Evolutionary conservation across 2,797 vertebrate genomes (phyloP).

Genomic region (Hozukius guyotensis): DNA sequence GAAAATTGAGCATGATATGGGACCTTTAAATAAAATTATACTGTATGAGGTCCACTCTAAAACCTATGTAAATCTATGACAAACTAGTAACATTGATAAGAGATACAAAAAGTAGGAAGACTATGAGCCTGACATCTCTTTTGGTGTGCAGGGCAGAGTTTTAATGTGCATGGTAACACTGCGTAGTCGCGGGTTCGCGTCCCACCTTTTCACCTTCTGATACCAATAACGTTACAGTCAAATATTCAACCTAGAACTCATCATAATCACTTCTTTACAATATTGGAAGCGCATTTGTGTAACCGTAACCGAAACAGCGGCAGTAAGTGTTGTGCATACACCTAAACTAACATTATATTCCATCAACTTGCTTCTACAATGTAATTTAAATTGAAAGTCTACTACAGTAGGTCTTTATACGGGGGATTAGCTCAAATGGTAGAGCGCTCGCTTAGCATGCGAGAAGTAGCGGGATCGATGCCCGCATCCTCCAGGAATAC

Average conservation of each 20-base stretch:
- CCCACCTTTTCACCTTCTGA: neutral
- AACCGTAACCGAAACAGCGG: neutral
- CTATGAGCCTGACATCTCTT: neutral
- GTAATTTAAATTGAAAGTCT: accelerated
- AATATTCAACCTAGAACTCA: neutral
- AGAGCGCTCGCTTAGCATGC: conserved; percentile 55
- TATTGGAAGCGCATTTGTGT: too few relatives aligned
- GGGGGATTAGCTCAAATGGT: conserved; percentile 51
- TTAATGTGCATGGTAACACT: neutral
- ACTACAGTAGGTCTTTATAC: accelerated
- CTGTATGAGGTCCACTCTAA: neutral
- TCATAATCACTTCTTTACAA: neutral
- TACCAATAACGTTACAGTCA: neutral
- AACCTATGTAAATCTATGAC: neutral
- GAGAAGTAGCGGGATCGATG: conserved; percentile 63
- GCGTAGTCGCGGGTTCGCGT: neutral
- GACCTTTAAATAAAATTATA: too few relatives aligned
- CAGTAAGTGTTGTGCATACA: neutral
- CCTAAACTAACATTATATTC: too few relatives aligned
- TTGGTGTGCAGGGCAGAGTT: neutral
- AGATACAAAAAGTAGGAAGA: neutral
- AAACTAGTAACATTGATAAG: neutral
- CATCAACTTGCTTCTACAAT: accelerated
- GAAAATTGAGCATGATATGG: too few relatives aligned
- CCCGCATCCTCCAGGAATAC: conserved; percentile 9